These are phyloP conservation scores for Prunella fulvescens DNA, from an alignment of 2,113 vertebrate species.

Conservation along the genomic window DNA sequence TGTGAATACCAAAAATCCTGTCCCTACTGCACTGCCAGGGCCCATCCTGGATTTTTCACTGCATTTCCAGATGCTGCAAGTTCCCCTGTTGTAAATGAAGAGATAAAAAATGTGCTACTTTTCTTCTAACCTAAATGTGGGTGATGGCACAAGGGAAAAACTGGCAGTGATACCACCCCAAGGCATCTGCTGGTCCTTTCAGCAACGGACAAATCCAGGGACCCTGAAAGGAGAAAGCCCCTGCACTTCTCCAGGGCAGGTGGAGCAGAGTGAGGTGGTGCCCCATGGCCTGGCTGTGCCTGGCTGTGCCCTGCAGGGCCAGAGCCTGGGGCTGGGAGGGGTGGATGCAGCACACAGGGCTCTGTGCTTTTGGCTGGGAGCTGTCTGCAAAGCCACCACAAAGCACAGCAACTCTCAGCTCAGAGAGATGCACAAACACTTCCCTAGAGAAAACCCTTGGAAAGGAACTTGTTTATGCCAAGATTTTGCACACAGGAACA, in stretches of 20 bases:
- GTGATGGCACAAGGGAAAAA: neutral
- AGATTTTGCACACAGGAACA: neutral
- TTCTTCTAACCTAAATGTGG: neutral
- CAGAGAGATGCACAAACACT: neutral
- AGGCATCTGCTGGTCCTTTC: neutral
- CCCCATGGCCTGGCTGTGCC: neutral
- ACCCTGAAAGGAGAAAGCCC: neutral
- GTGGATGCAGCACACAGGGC: neutral
- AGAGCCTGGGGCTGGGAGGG: neutral
- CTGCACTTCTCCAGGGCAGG: neutral
- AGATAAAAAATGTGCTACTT: neutral
- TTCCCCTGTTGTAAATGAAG: neutral
- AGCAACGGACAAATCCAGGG: neutral
- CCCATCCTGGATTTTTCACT: neutral
- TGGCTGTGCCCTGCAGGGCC: neutral
- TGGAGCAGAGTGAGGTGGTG: neutral
- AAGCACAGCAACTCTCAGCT: neutral
- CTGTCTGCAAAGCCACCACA: neutral
- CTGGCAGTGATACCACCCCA: neutral
- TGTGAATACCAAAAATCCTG: neutral
- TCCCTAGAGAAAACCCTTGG: neutral
- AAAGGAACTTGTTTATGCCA: neutral
- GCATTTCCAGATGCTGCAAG: neutral
- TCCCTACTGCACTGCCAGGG: neutral
- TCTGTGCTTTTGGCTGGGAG: neutral